Conservation (phyloP, 1,140 invertebrate genomes). For the Gerris buenoi region DNA sequence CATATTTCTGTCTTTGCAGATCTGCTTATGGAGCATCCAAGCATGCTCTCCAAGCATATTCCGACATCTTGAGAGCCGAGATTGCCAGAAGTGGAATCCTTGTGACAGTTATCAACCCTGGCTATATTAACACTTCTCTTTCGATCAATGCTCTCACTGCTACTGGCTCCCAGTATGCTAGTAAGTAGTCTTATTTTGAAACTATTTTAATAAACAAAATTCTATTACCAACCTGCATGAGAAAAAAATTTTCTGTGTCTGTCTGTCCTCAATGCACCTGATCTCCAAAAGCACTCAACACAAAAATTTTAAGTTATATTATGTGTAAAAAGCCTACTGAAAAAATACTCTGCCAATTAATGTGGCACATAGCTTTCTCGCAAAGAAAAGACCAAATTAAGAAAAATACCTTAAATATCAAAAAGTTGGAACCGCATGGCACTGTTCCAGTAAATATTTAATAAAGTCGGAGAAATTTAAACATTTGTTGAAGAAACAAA, state of each 20-base stretch:
- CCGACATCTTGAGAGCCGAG: constrained; percentile 68
- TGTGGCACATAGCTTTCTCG: no score
- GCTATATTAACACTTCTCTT: constrained; percentile 75
- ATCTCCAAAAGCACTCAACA: no score
- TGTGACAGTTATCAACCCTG: constrained; percentile 70
- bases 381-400: no score
- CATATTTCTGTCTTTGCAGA: no score
- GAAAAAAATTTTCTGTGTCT: constrained; percentile 16
- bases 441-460: no score
- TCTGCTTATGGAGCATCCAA: constrained; percentile 86
- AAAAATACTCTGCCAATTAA: no score
- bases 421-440: no score
- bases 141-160: constrained; percentile 77
- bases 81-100: constrained; percentile 54
- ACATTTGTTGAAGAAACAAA: no score
- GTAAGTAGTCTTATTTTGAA: neutral
- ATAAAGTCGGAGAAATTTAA: no score
- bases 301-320: no score
- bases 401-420: no score
- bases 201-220: neutral
- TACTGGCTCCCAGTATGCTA: constrained; percentile 38
- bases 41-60: constrained; percentile 81
- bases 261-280: constrained; percentile 27
- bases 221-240: neutral
- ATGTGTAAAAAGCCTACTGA: no score